phyloP scores from a whole-genome alignment of 2,113 vertebrate genomes.

The Lampris incognitus region DNA sequence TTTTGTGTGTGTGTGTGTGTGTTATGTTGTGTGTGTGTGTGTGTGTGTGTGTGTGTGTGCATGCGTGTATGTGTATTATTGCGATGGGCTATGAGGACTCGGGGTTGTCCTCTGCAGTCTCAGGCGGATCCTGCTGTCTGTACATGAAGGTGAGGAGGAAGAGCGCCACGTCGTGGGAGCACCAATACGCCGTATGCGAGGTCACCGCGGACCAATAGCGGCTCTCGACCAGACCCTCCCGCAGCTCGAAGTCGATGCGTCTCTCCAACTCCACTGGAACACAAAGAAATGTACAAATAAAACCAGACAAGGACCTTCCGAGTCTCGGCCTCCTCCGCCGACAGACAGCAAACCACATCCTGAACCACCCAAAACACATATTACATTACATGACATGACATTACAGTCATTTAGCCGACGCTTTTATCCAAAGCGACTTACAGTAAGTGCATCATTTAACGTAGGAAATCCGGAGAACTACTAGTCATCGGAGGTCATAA shows the following conservation, averaged over 20 bases:
- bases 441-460: too few relatives aligned
- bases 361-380: too few relatives aligned
- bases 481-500: too few relatives aligned
- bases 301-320: too few relatives aligned
- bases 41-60: background rate
- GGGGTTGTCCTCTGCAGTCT: constrained; percentile 60
- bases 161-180: constrained; percentile 93
- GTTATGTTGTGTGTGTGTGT: constrained; percentile 9
- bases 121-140: constrained; percentile 81
- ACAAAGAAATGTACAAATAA: constrained; percentile 6
- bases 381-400: too few relatives aligned
- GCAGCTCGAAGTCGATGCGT: constrained; percentile 95
- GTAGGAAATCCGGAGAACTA: too few relatives aligned
- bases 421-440: too few relatives aligned
- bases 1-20: constrained; percentile 4
- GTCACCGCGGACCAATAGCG: constrained; percentile 97
- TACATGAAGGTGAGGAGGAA: constrained; percentile 97
- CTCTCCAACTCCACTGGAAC: constrained; percentile 90
- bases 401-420: too few relatives aligned
- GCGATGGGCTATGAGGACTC: constrained; percentile 54
- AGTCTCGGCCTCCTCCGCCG: too few relatives aligned
- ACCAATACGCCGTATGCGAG: constrained; percentile 97
- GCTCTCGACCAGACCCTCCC: constrained; percentile 96
- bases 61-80: constrained; percentile 3
- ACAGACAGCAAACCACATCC: too few relatives aligned